Base-by-base conservation (phyloP, 1,140 invertebrate species). In the Chironomus tepperi region DNA sequence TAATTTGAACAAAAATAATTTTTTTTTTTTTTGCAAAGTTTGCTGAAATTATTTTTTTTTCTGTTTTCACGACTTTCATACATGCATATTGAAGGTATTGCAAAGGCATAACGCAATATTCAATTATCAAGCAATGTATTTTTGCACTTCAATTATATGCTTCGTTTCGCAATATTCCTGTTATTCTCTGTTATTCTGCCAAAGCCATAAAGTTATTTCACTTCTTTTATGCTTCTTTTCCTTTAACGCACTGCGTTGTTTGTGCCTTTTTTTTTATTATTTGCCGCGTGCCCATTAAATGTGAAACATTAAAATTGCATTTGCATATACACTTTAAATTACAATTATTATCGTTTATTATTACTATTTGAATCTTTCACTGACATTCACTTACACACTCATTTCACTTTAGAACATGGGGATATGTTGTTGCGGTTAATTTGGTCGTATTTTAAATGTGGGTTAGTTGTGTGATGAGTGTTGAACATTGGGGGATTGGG, bases 251-350 rank as follows among this genome's bases (percentile, higher is more conserved):
- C 12, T 70, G 65, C 65, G 47, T 70, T 70, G n/a, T 67, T 70
- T 70, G 65, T 9, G 19, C 65, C 9, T 21, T 9, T 21, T 70
- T 70, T 10, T 18, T 67, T 7, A 2, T 18, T 67, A 9, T 70
- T 16, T 19, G 16, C 65, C 65, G 65, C 65, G 65, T 70, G 65
- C 65, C 65, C 18, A 70, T 70, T 70, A 19, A 70, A 70, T 70
- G 16, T 21, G 65, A n/a, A 70, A 70, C 65, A 70, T 70, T 70
- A 70, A 70, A 70, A 70, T 21, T 70, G 65, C 65, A 19, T 70
- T 70, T 70, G 65, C 65, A 70, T 70, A 19, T 21, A 70, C 65
- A 70, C 18, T 19, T 57, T 70, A 70, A 70, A 70, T 19, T 70
- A 21, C 65, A 70, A 70, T 70, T 70, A 70, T 70, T 70, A 70